Conservation (phyloP, 2,888 invertebrate genomes). For the Zeuzera pyrina region DNA sequence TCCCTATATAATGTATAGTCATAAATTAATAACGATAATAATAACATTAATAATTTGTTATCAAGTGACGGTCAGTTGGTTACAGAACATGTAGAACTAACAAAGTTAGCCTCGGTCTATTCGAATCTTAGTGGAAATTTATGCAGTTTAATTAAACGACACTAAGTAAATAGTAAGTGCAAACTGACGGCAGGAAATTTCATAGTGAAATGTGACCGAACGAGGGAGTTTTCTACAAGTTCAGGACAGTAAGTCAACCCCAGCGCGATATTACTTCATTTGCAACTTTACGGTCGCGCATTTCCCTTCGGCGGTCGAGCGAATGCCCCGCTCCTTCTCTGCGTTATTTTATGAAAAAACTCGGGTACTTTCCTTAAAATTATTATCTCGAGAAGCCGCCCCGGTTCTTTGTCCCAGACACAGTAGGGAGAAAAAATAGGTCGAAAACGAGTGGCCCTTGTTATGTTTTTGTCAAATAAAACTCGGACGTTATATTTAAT, state of each 20-base stretch:
- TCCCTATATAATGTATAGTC: too few species aligned
- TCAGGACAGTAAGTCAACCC: conserved; percentile 47
- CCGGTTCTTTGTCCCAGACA: conserved; percentile 33
- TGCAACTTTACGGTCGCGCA: conserved; percentile 58
- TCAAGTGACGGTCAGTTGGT: conserved; percentile 56
- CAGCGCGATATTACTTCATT: conserved; percentile 59
- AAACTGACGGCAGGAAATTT: conserved; percentile 43
- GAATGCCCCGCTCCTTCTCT: conserved; percentile 25
- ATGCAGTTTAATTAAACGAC: conserved; percentile 61
- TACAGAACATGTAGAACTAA: conserved; percentile 29
- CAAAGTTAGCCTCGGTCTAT: conserved; percentile 16
- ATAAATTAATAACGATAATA: too few species aligned
- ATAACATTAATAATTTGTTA: too few species aligned
- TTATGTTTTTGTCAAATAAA: conserved; percentile 32
- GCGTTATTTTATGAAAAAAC: conserved; percentile 48
- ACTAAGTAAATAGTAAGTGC: conserved; percentile 47
- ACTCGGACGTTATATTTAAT: conserved; percentile 29
- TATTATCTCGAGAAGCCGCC: conserved; percentile 39
- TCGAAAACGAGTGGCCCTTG: conserved; percentile 27
- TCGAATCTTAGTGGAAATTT: conserved; percentile 31
- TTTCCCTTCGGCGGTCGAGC: conserved; percentile 41
- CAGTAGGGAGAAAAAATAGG: conserved; percentile 27
- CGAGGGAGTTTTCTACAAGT: conserved; percentile 12
- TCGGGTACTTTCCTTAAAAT: conserved; percentile 45
- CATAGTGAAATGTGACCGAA: too few species aligned